These are phyloP conservation scores for Chaetodon auriga DNA, from an alignment of 2,113 vertebrate genomes.

Conservation along the genomic window DNA sequence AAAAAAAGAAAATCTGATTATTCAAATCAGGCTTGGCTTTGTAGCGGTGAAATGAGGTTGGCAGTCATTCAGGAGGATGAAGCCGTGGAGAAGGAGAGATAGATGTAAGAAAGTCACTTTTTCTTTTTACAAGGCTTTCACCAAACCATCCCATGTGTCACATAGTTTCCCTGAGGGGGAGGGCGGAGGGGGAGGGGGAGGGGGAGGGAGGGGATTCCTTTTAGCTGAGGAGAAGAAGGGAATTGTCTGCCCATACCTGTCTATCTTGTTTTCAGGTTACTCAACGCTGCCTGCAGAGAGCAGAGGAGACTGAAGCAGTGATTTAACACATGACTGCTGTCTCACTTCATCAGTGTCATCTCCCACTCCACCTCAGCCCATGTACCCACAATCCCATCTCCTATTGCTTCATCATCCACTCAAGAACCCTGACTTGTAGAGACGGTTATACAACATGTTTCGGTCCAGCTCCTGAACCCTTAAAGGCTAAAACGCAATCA, in stretches of 20 bases:
- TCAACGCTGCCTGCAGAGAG: conserved; percentile 50
- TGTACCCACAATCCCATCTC: conserved; percentile 28
- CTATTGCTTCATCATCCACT: conserved; percentile 43
- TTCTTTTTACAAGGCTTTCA: conserved; percentile 30
- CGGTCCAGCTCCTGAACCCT: conserved; percentile 10
- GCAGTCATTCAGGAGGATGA: conserved; percentile 46
- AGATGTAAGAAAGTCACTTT: conserved; percentile 42
- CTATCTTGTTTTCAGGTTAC: conserved; percentile 58
- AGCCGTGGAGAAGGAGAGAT: conserved; percentile 15
- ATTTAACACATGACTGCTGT: conserved; percentile 75
- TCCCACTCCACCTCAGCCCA: conserved; percentile 19
- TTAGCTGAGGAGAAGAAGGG: conserved; percentile 51
- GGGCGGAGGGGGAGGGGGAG: neutral
- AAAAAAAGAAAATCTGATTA: conserved; percentile 44
- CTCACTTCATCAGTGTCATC: conserved; percentile 70
- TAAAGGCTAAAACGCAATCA: neutral
- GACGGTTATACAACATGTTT: conserved; percentile 1
- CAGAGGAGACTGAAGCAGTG: conserved; percentile 52
- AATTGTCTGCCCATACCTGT: conserved; percentile 56
- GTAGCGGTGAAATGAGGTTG: conserved; percentile 50
- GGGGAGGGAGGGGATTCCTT: conserved; percentile 24
- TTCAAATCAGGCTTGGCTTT: conserved; percentile 68
- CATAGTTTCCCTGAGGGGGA: conserved; percentile 39
- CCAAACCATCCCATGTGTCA: conserved; percentile 55
- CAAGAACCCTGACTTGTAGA: conserved; percentile 11